A percentile compares a stretch with the other conserved stretches of the same genome.
These are phyloP conservation scores for Mythimna lalbum DNA, from an alignment of 2,888 invertebrate species.

Conservation along the genomic window DNA sequence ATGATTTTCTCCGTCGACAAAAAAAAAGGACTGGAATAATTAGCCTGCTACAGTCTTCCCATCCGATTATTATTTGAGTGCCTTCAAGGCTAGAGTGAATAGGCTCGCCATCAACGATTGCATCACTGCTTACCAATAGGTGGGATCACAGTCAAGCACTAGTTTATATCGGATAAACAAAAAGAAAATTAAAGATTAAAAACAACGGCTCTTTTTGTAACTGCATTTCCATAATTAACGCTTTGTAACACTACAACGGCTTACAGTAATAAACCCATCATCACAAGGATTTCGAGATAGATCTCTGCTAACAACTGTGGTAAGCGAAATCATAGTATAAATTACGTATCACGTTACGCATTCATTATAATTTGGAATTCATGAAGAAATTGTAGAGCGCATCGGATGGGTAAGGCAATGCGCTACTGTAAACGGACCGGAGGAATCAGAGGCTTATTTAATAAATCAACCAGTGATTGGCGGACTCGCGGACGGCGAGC, in stretches of 20 bases:
- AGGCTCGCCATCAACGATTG: too few species aligned
- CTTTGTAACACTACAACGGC: background rate
- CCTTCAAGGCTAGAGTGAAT: too few species aligned
- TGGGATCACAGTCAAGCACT: too few species aligned
- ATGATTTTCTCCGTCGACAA: too few species aligned
- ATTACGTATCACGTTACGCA: conserved; percentile 42
- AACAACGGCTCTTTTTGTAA: background rate
- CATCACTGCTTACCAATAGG: too few species aligned
- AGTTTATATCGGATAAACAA: too few species aligned
- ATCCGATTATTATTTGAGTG: too few species aligned
- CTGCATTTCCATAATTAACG: conserved; percentile 16
- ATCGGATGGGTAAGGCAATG: conserved; percentile 18
- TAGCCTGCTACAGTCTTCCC: too few species aligned
- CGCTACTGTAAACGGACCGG: background rate
- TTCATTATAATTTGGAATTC: conserved; percentile 29
- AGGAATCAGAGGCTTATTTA: background rate
- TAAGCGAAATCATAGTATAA: conserved; percentile 49
- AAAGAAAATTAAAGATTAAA: background rate
- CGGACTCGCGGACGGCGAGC: too few species aligned
- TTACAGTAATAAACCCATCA: conserved; percentile 49
- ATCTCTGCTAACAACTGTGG: conserved; percentile 42
- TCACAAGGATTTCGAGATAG: conserved; percentile 37
- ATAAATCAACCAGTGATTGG: too few species aligned
- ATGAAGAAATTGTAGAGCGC: conserved; percentile 44
- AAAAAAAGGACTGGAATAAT: too few species aligned